phyloP scores from a whole-genome alignment of 2,888 invertebrate genomes.

The Chymomyza fuscimana region DNA sequence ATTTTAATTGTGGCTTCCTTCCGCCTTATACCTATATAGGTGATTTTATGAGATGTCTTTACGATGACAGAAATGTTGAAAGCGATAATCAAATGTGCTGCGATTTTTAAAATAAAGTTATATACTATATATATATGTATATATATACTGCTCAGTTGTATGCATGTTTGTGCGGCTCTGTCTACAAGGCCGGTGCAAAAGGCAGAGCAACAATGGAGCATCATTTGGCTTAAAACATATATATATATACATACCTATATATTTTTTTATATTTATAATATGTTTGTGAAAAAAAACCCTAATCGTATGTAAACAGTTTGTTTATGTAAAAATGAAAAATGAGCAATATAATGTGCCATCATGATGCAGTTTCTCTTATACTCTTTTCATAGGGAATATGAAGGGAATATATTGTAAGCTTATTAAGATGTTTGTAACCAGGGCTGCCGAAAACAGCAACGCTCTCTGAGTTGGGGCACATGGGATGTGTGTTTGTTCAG shows the following conservation, averaged over 20 bases:
- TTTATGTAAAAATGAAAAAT: conserved; percentile 49
- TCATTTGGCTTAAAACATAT: conserved; percentile 50
- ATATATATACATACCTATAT: not conserved
- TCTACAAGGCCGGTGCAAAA: conserved; percentile 49
- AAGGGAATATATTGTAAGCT: not conserved
- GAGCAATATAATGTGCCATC: conserved; percentile 6
- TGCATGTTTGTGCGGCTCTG: not conserved
- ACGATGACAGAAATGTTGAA: not conserved
- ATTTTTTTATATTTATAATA: conserved; percentile 1
- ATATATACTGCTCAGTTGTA: conserved; percentile 37
- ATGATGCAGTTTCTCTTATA: not conserved
- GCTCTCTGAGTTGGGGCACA: not conserved
- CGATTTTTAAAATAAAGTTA: not conserved
- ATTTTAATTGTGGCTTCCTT: conserved; percentile 49
- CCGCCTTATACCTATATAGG: conserved; percentile 35
- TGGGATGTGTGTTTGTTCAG: too few species aligned
- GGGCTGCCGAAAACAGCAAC: not conserved
- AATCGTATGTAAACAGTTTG: conserved; percentile 46
- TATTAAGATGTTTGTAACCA: not conserved
- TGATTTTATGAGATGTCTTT: conserved; percentile 27
- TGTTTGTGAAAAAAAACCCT: conserved; percentile 23
- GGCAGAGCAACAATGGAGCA: conserved; percentile 49
- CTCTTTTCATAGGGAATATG: not conserved
- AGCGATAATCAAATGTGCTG: not conserved
- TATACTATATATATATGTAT: not conserved